phyloP scores from a whole-genome alignment of 1,140 invertebrate species.

The Parapsyche elsis region DNA sequence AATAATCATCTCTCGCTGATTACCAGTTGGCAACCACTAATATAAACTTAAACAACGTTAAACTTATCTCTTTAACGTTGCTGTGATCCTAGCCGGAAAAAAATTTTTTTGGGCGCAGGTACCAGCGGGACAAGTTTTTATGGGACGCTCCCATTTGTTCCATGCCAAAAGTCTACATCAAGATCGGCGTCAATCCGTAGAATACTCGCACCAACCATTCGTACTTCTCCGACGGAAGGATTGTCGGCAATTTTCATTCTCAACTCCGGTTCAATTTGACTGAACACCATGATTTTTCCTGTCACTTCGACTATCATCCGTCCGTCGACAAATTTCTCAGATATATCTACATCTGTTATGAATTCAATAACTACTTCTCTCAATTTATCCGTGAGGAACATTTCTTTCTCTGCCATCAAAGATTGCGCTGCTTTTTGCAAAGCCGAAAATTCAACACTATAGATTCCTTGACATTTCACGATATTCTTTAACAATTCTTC shows the following conservation, averaged over 20 bases:
- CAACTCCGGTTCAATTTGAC: neutral
- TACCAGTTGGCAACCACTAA: too few species aligned
- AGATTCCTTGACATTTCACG: too few species aligned
- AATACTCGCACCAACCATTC: slow-evolving; percentile 7
- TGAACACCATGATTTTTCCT: neutral
- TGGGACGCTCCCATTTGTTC: too few species aligned
- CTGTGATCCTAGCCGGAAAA: too few species aligned
- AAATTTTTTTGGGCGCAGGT: too few species aligned
- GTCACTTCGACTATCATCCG: neutral
- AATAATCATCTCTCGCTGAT: too few species aligned
- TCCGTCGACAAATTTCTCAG: neutral
- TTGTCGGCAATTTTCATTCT: neutral
- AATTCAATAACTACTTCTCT: neutral
- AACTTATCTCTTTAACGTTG: too few species aligned
- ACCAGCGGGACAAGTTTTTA: too few species aligned
- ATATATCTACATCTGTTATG: neutral
- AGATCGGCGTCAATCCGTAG: neutral
- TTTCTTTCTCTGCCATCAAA: neutral
- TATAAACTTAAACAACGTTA: too few species aligned
- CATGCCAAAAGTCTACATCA: slow-evolving; percentile 1
- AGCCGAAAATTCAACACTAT: neutral
- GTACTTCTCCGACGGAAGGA: neutral
- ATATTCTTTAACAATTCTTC: too few species aligned
- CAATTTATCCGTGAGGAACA: neutral
- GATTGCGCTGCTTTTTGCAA: neutral